These are phyloP conservation scores for Hestina assimilis DNA, from an alignment of 1,140 invertebrate species.

Conservation along the genomic window DNA sequence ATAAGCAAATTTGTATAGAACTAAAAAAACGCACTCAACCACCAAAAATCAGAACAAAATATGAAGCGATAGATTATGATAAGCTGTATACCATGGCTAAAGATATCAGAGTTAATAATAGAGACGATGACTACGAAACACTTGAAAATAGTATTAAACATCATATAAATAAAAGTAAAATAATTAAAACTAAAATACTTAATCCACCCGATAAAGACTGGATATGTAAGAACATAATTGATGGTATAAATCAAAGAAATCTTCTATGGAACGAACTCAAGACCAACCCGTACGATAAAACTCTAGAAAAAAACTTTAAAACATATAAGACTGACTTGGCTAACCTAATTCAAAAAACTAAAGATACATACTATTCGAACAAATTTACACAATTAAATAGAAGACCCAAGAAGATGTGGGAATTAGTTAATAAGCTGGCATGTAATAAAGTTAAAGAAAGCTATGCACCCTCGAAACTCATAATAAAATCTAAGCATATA, in stretches of 20 bases:
- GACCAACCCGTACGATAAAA: no score
- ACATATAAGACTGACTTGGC: background rate
- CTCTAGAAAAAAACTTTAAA: no score
- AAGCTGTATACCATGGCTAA: background rate
- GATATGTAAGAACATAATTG: no score
- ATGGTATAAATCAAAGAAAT: no score
- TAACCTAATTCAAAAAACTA: slow-evolving; percentile 14
- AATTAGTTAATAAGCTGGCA: slow-evolving; percentile 14
- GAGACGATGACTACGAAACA: background rate
- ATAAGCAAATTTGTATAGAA: slow-evolving; percentile 13
- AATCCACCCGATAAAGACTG: no score
- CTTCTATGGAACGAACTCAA: no score
- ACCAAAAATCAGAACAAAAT: background rate
- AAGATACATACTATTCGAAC: slow-evolving; percentile 11
- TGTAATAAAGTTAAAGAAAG: slow-evolving; percentile 13
- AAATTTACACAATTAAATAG: slow-evolving; percentile 5
- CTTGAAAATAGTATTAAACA: no score
- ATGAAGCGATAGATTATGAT: background rate
- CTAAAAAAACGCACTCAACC: background rate
- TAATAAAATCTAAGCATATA: slow-evolving; percentile 1
- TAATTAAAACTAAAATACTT: no score
- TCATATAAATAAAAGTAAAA: no score
- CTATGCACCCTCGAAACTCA: slow-evolving; percentile 14
- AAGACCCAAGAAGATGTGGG: slow-evolving; percentile 16
- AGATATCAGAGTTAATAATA: no score